These are phyloP conservation scores for Sebastes melanostomus DNA, from an alignment of 2,797 vertebrate genomes.

Conservation along the genomic window DNA sequence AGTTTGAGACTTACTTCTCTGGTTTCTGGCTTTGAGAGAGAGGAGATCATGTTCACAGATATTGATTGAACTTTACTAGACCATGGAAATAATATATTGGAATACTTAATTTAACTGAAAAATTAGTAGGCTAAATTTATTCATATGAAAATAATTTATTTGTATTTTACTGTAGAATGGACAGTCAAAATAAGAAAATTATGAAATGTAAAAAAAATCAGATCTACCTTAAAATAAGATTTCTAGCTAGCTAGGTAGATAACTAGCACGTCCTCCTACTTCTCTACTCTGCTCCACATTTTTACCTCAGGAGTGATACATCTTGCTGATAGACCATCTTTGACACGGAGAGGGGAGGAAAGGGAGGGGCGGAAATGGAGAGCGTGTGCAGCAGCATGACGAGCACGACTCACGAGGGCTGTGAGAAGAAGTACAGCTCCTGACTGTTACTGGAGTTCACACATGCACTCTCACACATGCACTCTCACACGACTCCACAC, in stretches of 20 bases:
- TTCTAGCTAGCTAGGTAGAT: too few relatives aligned
- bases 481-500: background rate
- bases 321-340: conserved; percentile 29
- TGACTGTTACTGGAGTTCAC: background rate
- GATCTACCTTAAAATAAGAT: too few relatives aligned
- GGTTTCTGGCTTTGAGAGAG: too few relatives aligned
- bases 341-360: background rate
- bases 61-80: too few relatives aligned
- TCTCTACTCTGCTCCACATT: background rate
- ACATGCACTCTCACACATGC: background rate
- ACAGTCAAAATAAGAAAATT: background rate
- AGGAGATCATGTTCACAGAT: too few relatives aligned
- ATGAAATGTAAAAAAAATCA: too few relatives aligned
- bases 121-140: background rate
- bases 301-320: background rate
- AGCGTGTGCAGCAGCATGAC: conserved; percentile 1
- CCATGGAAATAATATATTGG: too few relatives aligned
- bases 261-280: background rate
- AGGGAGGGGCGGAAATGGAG: conserved; percentile 68
- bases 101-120: background rate
- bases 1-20: too few relatives aligned
- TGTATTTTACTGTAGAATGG: background rate
- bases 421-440: background rate
- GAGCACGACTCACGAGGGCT: conserved; percentile 44
- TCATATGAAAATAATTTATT: background rate